A percentile compares a stretch with the other conserved stretches of the same genome.
phyloP scores from a whole-genome alignment of 2,888 invertebrate species.

The Drosophila ochracea region DNA sequence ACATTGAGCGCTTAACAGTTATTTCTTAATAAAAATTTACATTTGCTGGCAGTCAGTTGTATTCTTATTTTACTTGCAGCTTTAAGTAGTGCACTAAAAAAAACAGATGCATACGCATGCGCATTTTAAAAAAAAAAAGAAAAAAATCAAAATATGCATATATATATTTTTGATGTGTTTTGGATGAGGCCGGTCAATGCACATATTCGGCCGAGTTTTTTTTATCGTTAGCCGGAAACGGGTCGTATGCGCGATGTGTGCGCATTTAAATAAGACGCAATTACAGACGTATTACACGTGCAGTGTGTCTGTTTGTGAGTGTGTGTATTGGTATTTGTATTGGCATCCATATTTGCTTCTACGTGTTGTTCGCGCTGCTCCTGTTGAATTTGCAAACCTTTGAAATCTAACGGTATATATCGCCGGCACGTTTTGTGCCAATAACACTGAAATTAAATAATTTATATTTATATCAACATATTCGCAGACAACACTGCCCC shows the following conservation, averaged over 20 bases:
- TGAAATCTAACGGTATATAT: conserved; percentile 62
- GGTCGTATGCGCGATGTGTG: conserved; percentile 67
- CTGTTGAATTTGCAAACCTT: conserved; percentile 11
- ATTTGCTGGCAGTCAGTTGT: conserved; percentile 32
- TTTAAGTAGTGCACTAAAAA: conserved; percentile 37
- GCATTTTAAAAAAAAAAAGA: background rate
- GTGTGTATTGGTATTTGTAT: conserved; percentile 20
- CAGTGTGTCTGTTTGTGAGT: conserved; percentile 10
- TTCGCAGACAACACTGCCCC: conserved; percentile 8
- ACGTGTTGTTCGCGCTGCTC: conserved; percentile 40
- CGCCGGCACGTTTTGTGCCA: conserved; percentile 39
- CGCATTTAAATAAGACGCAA: conserved; percentile 59
- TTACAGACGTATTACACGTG: conserved; percentile 31
- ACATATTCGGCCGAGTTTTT: conserved; percentile 76
- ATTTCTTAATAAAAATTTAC: conserved; percentile 51
- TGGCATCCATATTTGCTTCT: conserved; percentile 1
- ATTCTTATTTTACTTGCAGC: conserved; percentile 59
- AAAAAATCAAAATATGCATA: background rate
- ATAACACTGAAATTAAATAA: conserved; percentile 24
- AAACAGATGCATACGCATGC: conserved; percentile 17
- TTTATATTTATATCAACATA: background rate
- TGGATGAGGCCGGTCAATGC: conserved; percentile 64
- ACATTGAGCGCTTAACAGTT: conserved; percentile 69
- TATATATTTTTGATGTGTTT: conserved; percentile 35
- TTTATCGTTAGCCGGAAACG: conserved; percentile 61